Conservation (phyloP, 2,113 vertebrate species). For the Ahaetulla prasina region DNA sequence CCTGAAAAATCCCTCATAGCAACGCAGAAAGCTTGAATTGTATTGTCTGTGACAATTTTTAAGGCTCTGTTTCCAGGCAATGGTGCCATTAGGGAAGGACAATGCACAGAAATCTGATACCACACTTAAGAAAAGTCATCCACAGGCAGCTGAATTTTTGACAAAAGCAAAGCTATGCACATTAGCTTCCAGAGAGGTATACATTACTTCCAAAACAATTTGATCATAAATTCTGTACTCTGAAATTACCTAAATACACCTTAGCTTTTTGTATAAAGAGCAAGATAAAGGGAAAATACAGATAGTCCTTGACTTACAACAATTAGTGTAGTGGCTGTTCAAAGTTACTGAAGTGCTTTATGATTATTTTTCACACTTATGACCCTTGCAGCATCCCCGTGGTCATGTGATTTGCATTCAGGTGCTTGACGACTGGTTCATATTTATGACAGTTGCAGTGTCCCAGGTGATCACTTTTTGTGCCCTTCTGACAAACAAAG, state of each 20-base stretch:
- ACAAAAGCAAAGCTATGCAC: background rate
- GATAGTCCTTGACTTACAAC: too few relatives aligned
- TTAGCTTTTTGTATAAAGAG: background rate
- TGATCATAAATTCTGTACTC: background rate
- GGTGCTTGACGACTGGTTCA: too few relatives aligned
- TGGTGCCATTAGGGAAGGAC: background rate
- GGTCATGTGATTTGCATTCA: too few relatives aligned
- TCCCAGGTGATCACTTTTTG: too few relatives aligned
- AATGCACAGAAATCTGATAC: background rate
- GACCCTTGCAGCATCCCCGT: too few relatives aligned
- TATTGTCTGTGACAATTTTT: background rate
- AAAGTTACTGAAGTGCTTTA: too few relatives aligned
- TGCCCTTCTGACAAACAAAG: too few relatives aligned
- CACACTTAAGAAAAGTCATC: background rate
- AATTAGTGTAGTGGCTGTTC: too few relatives aligned
- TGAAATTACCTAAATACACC: background rate
- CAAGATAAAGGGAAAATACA: background rate
- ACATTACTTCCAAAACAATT: background rate
- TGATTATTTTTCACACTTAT: too few relatives aligned
- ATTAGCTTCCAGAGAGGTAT: background rate
- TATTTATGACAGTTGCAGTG: too few relatives aligned
- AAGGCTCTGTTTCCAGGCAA: background rate
- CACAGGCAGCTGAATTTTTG: background rate
- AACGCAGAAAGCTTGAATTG: background rate
- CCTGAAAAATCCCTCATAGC: background rate